Evolutionary conservation across 2,888 invertebrate species (phyloP).

Genomic region (Athetis lepigone): DNA sequence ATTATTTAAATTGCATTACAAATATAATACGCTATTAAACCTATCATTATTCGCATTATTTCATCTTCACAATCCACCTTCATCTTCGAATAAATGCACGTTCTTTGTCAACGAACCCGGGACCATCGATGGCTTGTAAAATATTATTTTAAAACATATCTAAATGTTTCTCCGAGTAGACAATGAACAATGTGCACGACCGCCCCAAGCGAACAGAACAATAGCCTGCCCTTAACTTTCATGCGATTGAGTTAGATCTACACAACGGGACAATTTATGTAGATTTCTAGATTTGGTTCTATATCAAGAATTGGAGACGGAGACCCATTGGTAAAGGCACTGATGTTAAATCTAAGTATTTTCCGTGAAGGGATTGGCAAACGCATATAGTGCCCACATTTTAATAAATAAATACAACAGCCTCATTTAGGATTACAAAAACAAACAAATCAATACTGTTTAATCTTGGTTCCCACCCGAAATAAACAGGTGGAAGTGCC

Average conservation of each 20-base stretch:
- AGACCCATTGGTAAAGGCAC: background rate
- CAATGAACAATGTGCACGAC: slow-evolving; percentile 86
- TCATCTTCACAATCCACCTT: too few species aligned
- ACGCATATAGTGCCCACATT: background rate
- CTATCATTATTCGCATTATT: slow-evolving; percentile 35
- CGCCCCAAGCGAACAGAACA: slow-evolving; percentile 74
- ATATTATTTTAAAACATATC: slow-evolving; percentile 74
- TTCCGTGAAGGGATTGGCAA: slow-evolving; percentile 1
- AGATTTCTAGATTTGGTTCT: slow-evolving; percentile 45
- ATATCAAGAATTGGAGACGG: background rate
- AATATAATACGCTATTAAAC: background rate
- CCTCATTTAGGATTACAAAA: slow-evolving; percentile 1
- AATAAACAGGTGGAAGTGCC: too few species aligned
- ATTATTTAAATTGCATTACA: background rate
- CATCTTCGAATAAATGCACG: slow-evolving; percentile 50
- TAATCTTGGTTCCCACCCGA: too few species aligned
- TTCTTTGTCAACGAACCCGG: slow-evolving; percentile 62
- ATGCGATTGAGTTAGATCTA: slow-evolving; percentile 72
- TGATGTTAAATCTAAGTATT: background rate
- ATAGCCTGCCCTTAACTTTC: slow-evolving; percentile 73
- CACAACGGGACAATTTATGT: slow-evolving; percentile 69
- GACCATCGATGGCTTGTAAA: slow-evolving; percentile 67
- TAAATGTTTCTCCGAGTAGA: slow-evolving; percentile 74
- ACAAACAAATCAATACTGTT: too few species aligned
- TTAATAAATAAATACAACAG: background rate